Evolutionary conservation across 2,888 invertebrate species (phyloP).

Genomic region (Stenoptilia bipunctidactyla): DNA sequence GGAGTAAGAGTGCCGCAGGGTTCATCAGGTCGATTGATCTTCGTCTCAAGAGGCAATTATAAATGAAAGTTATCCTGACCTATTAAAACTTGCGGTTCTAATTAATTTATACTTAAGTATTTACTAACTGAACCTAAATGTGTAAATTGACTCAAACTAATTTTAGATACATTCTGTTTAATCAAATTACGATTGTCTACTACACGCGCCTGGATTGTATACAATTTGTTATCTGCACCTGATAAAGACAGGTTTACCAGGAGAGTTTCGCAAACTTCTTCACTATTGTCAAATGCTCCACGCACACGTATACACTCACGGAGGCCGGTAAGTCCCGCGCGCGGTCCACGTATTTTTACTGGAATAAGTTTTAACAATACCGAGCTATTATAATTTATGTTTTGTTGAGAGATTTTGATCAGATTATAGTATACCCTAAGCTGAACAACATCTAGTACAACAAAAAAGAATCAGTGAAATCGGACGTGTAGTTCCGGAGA

Average conservation of each 20-base stretch:
- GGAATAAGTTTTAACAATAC: no score
- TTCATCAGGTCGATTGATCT: conserved; percentile 11
- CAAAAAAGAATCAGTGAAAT: no score
- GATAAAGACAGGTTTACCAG: background rate
- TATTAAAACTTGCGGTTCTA: conserved; percentile 20
- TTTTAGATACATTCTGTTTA: background rate
- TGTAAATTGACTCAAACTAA: background rate
- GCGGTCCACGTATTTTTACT: conserved; percentile 15
- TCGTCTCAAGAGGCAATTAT: conserved; percentile 15
- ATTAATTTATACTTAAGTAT: no score
- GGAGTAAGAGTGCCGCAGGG: conserved; percentile 15
- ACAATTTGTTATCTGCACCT: background rate
- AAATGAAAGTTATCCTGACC: conserved; percentile 22
- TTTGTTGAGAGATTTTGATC: no score
- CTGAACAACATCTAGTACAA: no score
- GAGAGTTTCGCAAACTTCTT: background rate
- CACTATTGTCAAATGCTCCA: background rate
- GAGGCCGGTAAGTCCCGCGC: background rate
- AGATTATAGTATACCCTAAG: no score
- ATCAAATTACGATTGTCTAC: background rate
- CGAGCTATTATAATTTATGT: no score
- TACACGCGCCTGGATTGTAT: background rate
- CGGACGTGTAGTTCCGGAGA: no score
- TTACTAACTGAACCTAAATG: no score
- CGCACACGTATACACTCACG: background rate